Base-by-base conservation (phyloP, 2,113 vertebrate genomes). In the Triplophysa siluroides region DNA sequence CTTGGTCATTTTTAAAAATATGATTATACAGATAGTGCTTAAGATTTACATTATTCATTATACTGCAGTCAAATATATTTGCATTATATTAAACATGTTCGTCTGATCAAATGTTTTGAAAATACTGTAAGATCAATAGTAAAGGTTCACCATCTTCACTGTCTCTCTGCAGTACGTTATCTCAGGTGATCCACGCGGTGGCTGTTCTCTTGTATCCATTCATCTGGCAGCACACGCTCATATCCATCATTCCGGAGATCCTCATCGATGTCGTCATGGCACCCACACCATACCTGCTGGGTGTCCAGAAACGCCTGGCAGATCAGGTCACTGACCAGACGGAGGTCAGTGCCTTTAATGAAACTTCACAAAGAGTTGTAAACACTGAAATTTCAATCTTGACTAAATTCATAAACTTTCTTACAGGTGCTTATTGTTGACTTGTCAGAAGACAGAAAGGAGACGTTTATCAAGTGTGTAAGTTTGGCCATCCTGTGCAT, bases 211-310 rank as follows among this genome's bases (percentile, higher is more conserved):
- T 99, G 7, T 95, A 97, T 85, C 97, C 97, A 43, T 99, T 99
- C 92, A 95, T 92, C 82, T 99, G 97, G 97, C 96, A 97, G 61
- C 97, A 99, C 90, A 99, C 97, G 69, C 93, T 96, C 83, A 98
- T 99, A 90, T 95, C 97, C 0, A 97, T 98, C 16, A 94, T 99
- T 19, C 97, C 97, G 0, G 92, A 95, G 85, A 94, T 94, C 84
- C 93, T 99, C 33, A 93, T 99, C 0, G 96, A 93, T 70, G 97
- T 96, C 0, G 96, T 98, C 82, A 96, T 96, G 93, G 96, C 96
- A 5, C 97, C 97, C 18, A 98, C 97, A 0, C 97, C 97, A 8
- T 99, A 97, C 89, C 93, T 99, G 90, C 93, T 99, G 0, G 97
- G 97, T 5, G 95, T 99, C 56, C 96, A 98, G 89, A 95, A 88